Evolutionary conservation across 2,797 vertebrate species (phyloP), one percentile per base, ranked within the genome.

Genomic region (Chromis chromis): DNA sequence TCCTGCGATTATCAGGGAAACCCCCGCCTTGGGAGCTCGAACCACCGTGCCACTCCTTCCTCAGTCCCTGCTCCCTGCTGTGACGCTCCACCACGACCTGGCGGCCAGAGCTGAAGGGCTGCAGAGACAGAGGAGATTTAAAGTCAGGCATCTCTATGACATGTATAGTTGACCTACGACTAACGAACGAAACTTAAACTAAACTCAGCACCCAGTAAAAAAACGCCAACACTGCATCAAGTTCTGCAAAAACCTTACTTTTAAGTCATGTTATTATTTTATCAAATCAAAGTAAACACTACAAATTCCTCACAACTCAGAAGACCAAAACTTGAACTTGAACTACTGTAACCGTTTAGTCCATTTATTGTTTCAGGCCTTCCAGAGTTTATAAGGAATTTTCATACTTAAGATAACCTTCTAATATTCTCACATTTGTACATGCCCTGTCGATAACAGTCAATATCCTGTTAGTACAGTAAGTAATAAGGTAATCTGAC

Each of bases 11-110:
- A 53, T 98, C 96, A 0, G 95, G 86, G 69, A 96, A 99, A 21
- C 95, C 92, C 1, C 95, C 94, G 0, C 96, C 94, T 79, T 97
- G 98, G 17, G 97, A 96, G 71, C 94, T 86, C 0, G 96, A 95
- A 0, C 95, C 94, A 2, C 96, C 92, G 0, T 98, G 97, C 98
- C 97, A 99, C 6, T 98, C 97, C 93, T 99, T 99, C 77, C 98
- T 96, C 90, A 96, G 94, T 72, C 96, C 97, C 54, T 94, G 88
- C 52, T 98, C 97, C 48, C 97, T 94, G 74, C 94, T 91, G 1
- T 97, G 97, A 36, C 97, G 95, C 69, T 98, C 97, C 42, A 97
- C 96, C 12, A 97, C 96, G 1, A 96, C 94, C 2, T 97, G 97
- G 22, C 97, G 96, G 11, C 97, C 96, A 11, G 97, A 97, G 0